phyloP scores from a whole-genome alignment of 2,888 invertebrate species.

The Drosophila subsilvestris region DNA sequence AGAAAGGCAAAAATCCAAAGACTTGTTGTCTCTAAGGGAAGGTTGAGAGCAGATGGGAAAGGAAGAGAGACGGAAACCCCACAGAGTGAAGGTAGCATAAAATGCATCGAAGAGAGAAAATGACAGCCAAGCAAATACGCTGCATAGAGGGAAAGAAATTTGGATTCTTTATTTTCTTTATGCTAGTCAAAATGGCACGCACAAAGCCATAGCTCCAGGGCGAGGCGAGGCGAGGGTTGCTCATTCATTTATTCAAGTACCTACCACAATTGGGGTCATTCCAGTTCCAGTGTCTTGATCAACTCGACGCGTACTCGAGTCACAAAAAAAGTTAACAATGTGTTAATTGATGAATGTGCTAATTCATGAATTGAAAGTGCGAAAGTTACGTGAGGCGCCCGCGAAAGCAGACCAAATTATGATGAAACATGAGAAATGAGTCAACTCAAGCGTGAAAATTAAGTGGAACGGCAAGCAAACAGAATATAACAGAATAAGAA shows the following conservation, averaged over 20 bases:
- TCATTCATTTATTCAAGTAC: background rate
- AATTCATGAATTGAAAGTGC: constrained; percentile 50
- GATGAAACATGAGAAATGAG: constrained; percentile 30
- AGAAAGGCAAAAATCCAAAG: background rate
- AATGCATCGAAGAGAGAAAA: constrained; percentile 35
- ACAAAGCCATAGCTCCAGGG: background rate
- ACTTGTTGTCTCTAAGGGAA: background rate
- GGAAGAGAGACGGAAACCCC: constrained; percentile 39
- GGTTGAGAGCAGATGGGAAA: background rate
- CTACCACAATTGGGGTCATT: constrained; percentile 21
- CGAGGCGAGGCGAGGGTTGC: constrained; percentile 6
- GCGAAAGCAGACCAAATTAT: constrained; percentile 10
- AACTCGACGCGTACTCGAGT: background rate
- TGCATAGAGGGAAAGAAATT: constrained; percentile 21
- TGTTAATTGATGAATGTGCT: constrained; percentile 44
- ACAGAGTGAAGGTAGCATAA: constrained; percentile 29
- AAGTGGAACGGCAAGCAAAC: constrained; percentile 14
- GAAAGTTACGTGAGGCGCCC: constrained; percentile 35
- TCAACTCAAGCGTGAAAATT: constrained; percentile 18
- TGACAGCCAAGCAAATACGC: constrained; percentile 23
- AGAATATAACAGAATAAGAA: constrained; percentile 9
- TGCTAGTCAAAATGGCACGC: constrained; percentile 1
- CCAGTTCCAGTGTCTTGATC: constrained; percentile 1
- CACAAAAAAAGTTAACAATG: constrained; percentile 7
- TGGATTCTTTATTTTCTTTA: constrained; percentile 9